These are phyloP conservation scores for Yponomeuta cagnagella DNA, from an alignment of 2,888 invertebrate species.

Conservation along the genomic window DNA sequence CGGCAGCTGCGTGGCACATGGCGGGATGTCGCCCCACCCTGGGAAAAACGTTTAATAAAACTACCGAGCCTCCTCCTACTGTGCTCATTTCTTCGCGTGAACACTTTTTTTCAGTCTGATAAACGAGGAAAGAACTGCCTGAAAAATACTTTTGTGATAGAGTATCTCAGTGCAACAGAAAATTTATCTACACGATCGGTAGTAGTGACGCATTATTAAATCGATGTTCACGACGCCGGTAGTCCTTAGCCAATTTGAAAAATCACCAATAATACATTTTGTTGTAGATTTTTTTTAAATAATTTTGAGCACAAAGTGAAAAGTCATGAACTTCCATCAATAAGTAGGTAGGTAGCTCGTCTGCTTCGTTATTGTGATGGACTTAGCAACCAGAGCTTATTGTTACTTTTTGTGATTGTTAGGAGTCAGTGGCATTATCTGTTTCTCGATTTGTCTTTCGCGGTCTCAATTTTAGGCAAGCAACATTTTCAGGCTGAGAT, in stretches of 20 bases:
- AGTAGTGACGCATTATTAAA: too few relatives aligned
- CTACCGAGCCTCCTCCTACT: constrained; percentile 26
- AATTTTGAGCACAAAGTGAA: too few relatives aligned
- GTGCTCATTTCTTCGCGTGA: constrained; percentile 33
- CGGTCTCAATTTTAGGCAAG: background rate
- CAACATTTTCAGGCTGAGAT: background rate
- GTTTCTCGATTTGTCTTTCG: background rate
- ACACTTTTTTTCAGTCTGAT: constrained; percentile 10
- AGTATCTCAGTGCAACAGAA: too few relatives aligned
- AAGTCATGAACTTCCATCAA: too few relatives aligned
- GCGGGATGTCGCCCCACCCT: constrained; percentile 30
- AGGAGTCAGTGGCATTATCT: background rate
- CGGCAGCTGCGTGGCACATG: constrained; percentile 69
- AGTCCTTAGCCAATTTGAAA: too few relatives aligned
- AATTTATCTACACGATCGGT: too few relatives aligned
- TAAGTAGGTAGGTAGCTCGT: too few relatives aligned
- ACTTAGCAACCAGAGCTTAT: background rate
- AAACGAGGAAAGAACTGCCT: background rate
- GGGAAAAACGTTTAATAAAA: constrained; percentile 54
- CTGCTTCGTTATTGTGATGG: too few relatives aligned
- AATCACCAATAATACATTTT: too few relatives aligned
- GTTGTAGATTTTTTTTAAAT: too few relatives aligned
- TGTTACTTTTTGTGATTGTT: background rate
- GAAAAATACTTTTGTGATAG: background rate
- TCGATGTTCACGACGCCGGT: too few relatives aligned